A percentile compares a stretch with the other conserved stretches of the same genome.
Evolutionary conservation across 2,888 invertebrate species (phyloP).

Genomic region (Drosophila pseudotalamancana): DNA sequence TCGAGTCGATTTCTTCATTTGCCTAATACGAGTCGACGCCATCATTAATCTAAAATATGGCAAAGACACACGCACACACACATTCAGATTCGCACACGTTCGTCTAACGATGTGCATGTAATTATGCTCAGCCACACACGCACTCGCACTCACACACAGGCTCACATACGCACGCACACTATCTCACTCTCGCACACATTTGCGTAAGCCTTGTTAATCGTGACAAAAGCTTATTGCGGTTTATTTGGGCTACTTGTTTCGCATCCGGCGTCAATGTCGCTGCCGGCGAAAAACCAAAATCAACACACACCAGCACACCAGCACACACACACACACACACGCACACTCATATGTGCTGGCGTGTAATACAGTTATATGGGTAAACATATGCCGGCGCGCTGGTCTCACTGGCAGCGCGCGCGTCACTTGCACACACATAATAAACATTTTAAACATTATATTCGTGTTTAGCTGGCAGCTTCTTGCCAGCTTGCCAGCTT

Average conservation of each 20-base stretch:
- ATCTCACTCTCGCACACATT: slow-evolving; percentile 44
- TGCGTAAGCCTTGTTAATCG: slow-evolving; percentile 80
- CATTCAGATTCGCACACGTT: neutral
- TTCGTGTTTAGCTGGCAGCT: slow-evolving; percentile 79
- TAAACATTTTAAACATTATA: slow-evolving; percentile 79
- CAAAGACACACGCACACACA: slow-evolving; percentile 65
- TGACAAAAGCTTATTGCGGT: slow-evolving; percentile 80
- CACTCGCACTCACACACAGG: slow-evolving; percentile 20
- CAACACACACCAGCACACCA: slow-evolving; percentile 58
- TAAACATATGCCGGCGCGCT: slow-evolving; percentile 39
- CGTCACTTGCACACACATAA: slow-evolving; percentile 79
- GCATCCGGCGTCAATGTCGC: slow-evolving; percentile 71
- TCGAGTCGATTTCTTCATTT: slow-evolving; percentile 78
- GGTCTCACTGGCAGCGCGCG: slow-evolving; percentile 48
- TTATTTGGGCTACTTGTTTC: slow-evolving; percentile 79
- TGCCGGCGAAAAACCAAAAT: slow-evolving; percentile 70
- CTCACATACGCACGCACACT: slow-evolving; percentile 1
- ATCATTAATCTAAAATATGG: slow-evolving; percentile 79
- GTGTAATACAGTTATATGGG: slow-evolving; percentile 60
- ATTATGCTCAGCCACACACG: slow-evolving; percentile 59
- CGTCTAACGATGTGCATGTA: slow-evolving; percentile 56
- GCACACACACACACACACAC: slow-evolving; percentile 1
- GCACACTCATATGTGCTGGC: slow-evolving; percentile 16
- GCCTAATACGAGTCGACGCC: slow-evolving; percentile 77
- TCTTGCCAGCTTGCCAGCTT: slow-evolving; percentile 50